phyloP scores from a whole-genome alignment of 2,888 invertebrate genomes.

The Apamea monoglypha region DNA sequence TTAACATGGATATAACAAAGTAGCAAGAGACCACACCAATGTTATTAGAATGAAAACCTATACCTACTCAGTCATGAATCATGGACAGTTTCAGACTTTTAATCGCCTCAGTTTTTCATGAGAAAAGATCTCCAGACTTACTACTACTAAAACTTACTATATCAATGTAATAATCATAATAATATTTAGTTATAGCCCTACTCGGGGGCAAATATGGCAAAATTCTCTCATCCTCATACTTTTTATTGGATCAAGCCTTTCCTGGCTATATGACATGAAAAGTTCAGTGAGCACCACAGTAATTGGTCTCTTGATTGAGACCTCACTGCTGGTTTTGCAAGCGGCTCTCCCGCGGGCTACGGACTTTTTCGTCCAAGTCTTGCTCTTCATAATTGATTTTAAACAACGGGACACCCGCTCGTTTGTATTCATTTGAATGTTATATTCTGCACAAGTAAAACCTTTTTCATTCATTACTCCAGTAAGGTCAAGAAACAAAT shows the following conservation, averaged over 20 bases:
- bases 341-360: conserved; percentile 70
- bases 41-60: background rate
- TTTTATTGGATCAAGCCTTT: conserved; percentile 44
- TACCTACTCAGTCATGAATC: background rate
- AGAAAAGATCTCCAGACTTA: background rate
- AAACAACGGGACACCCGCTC: conserved; percentile 66
- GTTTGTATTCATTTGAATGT: conserved; percentile 11
- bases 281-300: conserved; percentile 63
- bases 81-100: background rate
- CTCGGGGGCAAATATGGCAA: background rate
- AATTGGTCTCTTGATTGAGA: conserved; percentile 77
- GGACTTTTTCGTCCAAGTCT: conserved; percentile 65
- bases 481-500: conserved; percentile 34
- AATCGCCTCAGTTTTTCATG: background rate
- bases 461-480: conserved; percentile 34
- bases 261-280: conserved; percentile 23
- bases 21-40: background rate
- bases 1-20: background rate
- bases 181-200: background rate
- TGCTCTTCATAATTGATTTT: conserved; percentile 75
- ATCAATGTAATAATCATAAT: background rate
- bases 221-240: background rate
- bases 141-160: too few species aligned
- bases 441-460: background rate
- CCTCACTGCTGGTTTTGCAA: conserved; percentile 72